phyloP scores from a whole-genome alignment of 2,113 vertebrate species.

The Misgurnus anguillicaudatus region DNA sequence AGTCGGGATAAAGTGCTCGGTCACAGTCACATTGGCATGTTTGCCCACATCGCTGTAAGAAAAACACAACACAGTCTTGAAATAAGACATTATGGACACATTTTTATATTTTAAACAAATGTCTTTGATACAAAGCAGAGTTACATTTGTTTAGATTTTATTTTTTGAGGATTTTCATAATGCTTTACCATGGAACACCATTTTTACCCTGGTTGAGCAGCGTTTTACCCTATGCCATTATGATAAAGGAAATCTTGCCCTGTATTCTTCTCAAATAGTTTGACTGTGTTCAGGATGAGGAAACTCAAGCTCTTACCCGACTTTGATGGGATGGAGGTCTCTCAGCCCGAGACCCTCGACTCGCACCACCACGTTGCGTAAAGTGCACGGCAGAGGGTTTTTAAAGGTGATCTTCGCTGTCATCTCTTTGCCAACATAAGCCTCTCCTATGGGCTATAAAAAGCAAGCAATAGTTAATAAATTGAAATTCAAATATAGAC shows the following conservation, averaged over 20 bases:
- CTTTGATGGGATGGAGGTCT: slow-evolving; percentile 77
- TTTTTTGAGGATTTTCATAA: too few species aligned
- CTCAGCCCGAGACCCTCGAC: slow-evolving; percentile 88
- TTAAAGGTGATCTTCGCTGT: slow-evolving; percentile 85
- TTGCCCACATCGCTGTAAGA: slow-evolving; percentile 77
- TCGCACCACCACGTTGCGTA: slow-evolving; percentile 78
- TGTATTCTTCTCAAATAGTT: too few species aligned
- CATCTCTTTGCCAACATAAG: slow-evolving; percentile 81
- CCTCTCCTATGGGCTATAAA: slow-evolving; percentile 78
- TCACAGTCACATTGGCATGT: slow-evolving; percentile 78
- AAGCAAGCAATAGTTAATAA: neutral
- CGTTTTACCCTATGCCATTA: too few species aligned
- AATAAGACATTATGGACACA: neutral
- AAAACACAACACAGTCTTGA: neutral
- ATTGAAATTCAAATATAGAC: neutral
- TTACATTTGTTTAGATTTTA: too few species aligned
- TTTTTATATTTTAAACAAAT: too few species aligned
- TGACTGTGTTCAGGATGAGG: too few species aligned
- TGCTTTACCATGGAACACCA: too few species aligned
- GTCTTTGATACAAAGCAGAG: too few species aligned
- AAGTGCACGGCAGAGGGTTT: slow-evolving; percentile 80
- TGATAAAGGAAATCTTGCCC: too few species aligned
- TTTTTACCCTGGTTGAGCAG: too few species aligned
- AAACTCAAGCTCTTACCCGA: slow-evolving; percentile 76
- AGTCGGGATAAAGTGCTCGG: slow-evolving; percentile 81